A percentile compares a stretch with the other conserved stretches of the same genome.
Evolutionary conservation across 2,797 vertebrate species (phyloP).

Genomic region (Neomorphus geoffroyi): DNA sequence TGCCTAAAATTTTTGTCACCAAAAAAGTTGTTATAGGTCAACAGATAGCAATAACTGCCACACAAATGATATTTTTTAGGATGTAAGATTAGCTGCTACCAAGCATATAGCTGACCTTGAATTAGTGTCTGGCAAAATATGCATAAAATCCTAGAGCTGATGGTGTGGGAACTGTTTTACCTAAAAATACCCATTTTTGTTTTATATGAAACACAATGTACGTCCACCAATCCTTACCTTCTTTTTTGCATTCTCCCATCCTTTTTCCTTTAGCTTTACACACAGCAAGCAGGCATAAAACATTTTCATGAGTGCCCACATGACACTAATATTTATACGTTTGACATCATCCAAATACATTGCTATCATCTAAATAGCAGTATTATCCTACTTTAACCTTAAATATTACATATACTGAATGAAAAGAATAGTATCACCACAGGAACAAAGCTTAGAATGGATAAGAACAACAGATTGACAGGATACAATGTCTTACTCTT

Average conservation of each 20-base stretch:
- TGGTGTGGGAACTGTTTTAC: background rate
- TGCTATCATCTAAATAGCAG: background rate
- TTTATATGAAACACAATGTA: background rate
- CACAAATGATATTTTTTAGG: background rate
- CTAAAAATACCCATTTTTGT: background rate
- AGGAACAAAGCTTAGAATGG: background rate
- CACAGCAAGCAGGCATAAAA: background rate
- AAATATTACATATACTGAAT: background rate
- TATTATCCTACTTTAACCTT: background rate
- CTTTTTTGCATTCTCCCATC: background rate
- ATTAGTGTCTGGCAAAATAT: background rate
- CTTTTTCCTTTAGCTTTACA: background rate
- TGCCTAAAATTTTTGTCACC: background rate
- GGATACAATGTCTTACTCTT: slow-evolving; percentile 86
- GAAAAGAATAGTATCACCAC: background rate
- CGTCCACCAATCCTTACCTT: background rate
- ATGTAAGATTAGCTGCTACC: background rate
- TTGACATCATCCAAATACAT: background rate
- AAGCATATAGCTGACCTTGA: background rate
- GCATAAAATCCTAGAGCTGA: background rate
- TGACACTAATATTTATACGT: background rate
- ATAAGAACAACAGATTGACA: slow-evolving; percentile 59
- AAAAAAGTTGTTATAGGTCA: background rate
- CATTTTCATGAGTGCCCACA: background rate
- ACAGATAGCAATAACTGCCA: background rate